phyloP scores from a whole-genome alignment of 2,113 vertebrate genomes.

The Mustela nigripes region DNA sequence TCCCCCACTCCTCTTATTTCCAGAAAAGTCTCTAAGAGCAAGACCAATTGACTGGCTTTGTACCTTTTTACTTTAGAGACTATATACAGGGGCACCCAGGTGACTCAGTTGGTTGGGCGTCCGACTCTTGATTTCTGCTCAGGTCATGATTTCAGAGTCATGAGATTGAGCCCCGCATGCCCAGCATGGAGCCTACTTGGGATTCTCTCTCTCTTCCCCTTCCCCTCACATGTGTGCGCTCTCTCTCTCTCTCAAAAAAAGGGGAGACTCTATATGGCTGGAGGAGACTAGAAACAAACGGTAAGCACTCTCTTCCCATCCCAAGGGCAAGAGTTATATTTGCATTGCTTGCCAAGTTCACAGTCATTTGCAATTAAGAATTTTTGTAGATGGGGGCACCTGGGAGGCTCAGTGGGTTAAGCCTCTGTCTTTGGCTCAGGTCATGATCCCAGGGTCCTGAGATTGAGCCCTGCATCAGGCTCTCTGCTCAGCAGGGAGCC shows the following conservation, averaged over 20 bases:
- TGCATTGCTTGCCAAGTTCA: background rate
- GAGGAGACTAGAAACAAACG: background rate
- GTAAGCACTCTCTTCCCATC: background rate
- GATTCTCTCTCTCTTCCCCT: background rate
- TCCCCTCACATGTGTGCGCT: background rate
- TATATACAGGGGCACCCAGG: background rate
- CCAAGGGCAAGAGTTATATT: background rate
- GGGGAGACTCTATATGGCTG: background rate
- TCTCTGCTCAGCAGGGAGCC: too few species aligned
- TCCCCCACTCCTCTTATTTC: slow-evolving; percentile 23
- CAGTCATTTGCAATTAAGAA: background rate
- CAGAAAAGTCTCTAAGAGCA: slow-evolving; percentile 6
- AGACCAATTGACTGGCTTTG: background rate
- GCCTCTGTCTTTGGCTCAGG: too few species aligned
- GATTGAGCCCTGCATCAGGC: too few species aligned
- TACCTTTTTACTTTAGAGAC: background rate
- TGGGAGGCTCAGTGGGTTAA: too few species aligned
- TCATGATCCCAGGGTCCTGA: too few species aligned
- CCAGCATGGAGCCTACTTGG: background rate
- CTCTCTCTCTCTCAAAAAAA: background rate
- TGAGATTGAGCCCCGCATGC: background rate
- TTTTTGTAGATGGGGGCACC: background rate
- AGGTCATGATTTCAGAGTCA: background rate
- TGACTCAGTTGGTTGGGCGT: background rate
- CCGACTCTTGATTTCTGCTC: background rate